Evolutionary conservation across 2,888 invertebrate species (phyloP), one percentile per base, ranked within the genome.

Genomic region (Belgica antarctica): DNA sequence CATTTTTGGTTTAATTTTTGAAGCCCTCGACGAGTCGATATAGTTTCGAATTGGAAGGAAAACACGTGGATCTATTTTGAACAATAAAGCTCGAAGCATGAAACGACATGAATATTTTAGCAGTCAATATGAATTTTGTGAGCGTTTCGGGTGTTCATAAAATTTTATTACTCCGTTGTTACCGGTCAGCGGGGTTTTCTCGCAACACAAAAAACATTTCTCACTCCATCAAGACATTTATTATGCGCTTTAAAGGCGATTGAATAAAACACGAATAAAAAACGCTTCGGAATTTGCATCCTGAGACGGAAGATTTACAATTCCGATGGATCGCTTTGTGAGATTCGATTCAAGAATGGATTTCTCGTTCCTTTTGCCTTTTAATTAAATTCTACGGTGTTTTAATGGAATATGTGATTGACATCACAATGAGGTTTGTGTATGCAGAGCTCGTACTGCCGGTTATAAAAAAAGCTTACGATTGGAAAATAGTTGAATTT

Each of bases 331-430:
- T 41, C 41, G 41, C 41, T 41, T n/a, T 19, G 22, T 22, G 52
- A 17, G 52, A 52, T 52, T 52, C 22, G 52, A 22, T 52, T 17
- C 22, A 52, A 52, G 52, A 59, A 59, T 22, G 8, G 12, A 27
- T 25, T 25, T 10, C 25, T 59, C 59, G 25, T 12, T 59, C 15
- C 27, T 27, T 25, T 25, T 27, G 12, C 5, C 19, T 22, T 4
- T 19, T 7, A 22, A 52, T 52, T 8, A n/a, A 52, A 52, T 52
- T 52, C 19, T 7, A 52, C 52, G 52, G 17, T 52, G 17, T 17
- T 25, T 27, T 57, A 68, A 68, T 68, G 47, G 31, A 68, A 68
- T 57, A 68, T 68, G 68, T 68, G 68, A 68, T 68, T 68, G 68
- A 68, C 68, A 68, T 68, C 28, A 52, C 68, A 68, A 68, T 65